Percentiles rank a stretch among this genome's conserved stretches.
Conservation (phyloP, 1,140 invertebrate species). For the Rhynchophorus ferrugineus region DNA sequence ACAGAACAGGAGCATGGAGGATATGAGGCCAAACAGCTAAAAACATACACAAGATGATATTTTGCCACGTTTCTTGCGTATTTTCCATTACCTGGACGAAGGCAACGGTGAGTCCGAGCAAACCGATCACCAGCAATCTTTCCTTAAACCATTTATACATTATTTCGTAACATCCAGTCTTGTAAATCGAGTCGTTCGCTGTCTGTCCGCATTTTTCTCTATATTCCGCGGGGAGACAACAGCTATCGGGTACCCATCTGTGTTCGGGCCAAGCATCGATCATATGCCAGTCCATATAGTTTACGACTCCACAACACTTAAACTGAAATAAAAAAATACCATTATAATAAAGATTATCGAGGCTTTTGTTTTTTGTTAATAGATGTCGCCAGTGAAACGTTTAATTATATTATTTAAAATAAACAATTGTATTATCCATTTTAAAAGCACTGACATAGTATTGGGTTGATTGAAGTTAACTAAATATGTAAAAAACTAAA, state of each 20-base stretch:
- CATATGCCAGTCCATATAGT: constrained; percentile 76
- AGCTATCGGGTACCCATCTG: constrained; percentile 70
- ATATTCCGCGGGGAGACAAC: constrained; percentile 53
- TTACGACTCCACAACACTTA: constrained; percentile 76
- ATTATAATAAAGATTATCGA: background rate
- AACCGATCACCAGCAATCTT: constrained; percentile 60
- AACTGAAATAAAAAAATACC: constrained; percentile 47
- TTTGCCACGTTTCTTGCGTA: too few species aligned
- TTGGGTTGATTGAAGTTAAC: too few species aligned
- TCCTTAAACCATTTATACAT: constrained; percentile 62
- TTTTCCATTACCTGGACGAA: constrained; percentile 50
- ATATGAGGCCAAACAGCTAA: constrained; percentile 64
- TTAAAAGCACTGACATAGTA: too few species aligned
- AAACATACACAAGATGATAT: constrained; percentile 36
- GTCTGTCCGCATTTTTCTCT: constrained; percentile 42
- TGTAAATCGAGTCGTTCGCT: constrained; percentile 51
- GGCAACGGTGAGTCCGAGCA: constrained; percentile 62
- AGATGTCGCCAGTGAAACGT: too few species aligned
- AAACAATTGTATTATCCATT: too few species aligned
- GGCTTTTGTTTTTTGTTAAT: too few species aligned
- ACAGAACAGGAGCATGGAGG: constrained; percentile 70
- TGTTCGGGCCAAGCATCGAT: constrained; percentile 69
- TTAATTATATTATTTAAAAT: too few species aligned
- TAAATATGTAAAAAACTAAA: too few species aligned
- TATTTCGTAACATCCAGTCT: constrained; percentile 59